Base-by-base conservation (phyloP, 1,140 invertebrate genomes). In the Papilio polytes region DNA sequence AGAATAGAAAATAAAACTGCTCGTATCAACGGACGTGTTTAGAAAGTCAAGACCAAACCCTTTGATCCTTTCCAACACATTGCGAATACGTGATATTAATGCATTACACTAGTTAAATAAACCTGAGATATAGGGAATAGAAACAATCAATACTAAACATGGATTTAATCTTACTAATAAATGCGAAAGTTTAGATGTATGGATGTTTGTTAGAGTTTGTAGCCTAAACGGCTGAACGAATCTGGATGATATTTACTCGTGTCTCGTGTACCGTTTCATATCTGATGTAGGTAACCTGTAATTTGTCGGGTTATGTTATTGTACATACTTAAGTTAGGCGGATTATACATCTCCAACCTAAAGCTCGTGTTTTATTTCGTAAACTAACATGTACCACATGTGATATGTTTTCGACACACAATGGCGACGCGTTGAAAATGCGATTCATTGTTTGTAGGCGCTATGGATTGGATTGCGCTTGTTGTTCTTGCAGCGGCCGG, bases 41-140 rank as follows among this genome's bases (percentile, higher is more conserved):
- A 6, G 77, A 78, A 78, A 78, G 41, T 78, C 36, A 78, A 78
- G n/a, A 18, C 36, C 44, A n/a, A 66, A 66, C 77, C 77, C 56
- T 78, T 78, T 78, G 53, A 78, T 78, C 77, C 56, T 20, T 78
- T 63, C 59, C 31, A 22, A 78, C 77, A 66, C 77, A 78, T 78
- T 78, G 77, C n/a, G 59, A 78, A 18, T 78, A 78, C 77, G 77
- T 78, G 56, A 78, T 63, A 78, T 22, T 63, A 78, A 78, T 78
- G 41, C 56, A 78, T 66, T 66, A 31, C 63, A 26, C 20, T 31
- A 31, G 63, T 31, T 66, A 66, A 26, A 66, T 12, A 26, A 63
- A 63, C 8, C 20, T 26, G 10, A 15, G 22, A 63, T 48, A 48
- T 48, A 1, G 26, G 2, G 7, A 1, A 63, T 63, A 22, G 20